A percentile compares a stretch with the other conserved stretches of the same genome.
Evolutionary conservation across 2,888 invertebrate species (phyloP).

Genomic region (Ommatoiulus sabulosus): DNA sequence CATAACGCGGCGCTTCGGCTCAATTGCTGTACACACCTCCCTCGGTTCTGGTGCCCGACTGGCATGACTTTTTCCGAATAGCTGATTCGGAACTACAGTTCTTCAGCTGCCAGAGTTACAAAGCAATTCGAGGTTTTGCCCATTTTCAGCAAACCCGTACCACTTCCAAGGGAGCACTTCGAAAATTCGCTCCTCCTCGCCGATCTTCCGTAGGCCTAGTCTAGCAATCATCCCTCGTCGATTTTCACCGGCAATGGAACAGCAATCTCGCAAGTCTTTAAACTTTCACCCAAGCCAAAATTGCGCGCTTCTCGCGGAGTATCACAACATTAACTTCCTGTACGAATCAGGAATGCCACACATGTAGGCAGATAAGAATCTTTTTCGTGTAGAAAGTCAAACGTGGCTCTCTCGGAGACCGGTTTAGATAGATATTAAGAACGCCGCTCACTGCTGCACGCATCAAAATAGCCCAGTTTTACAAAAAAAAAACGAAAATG

Average conservation of each 20-base stretch:
- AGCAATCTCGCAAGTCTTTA: not conserved
- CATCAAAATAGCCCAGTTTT: slow-evolving; percentile 16
- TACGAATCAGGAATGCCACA: slow-evolving; percentile 42
- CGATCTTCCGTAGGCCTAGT: not conserved
- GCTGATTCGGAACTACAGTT: not conserved
- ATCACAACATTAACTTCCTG: slow-evolving; percentile 52
- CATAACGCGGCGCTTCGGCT: not conserved
- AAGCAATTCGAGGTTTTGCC: not conserved
- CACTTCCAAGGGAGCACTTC: not conserved
- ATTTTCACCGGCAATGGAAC: slow-evolving; percentile 32
- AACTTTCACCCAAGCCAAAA: slow-evolving; percentile 39
- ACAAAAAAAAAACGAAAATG: slow-evolving; percentile 30
- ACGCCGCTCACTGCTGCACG: not conserved
- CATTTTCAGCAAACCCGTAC: not conserved
- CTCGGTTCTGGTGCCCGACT: not conserved
- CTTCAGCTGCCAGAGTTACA: not conserved
- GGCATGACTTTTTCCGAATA: slow-evolving; percentile 2
- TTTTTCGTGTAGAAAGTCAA: slow-evolving; percentile 18
- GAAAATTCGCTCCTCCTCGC: not conserved
- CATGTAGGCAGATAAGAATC: slow-evolving; percentile 9
- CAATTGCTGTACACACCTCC: not conserved
- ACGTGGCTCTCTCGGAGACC: not conserved
- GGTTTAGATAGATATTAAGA: not conserved
- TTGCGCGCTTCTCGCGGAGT: slow-evolving; percentile 16
- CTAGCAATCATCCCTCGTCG: not conserved